phyloP scores from a whole-genome alignment of 2,113 vertebrate species.

The Nerophis ophidion region DNA sequence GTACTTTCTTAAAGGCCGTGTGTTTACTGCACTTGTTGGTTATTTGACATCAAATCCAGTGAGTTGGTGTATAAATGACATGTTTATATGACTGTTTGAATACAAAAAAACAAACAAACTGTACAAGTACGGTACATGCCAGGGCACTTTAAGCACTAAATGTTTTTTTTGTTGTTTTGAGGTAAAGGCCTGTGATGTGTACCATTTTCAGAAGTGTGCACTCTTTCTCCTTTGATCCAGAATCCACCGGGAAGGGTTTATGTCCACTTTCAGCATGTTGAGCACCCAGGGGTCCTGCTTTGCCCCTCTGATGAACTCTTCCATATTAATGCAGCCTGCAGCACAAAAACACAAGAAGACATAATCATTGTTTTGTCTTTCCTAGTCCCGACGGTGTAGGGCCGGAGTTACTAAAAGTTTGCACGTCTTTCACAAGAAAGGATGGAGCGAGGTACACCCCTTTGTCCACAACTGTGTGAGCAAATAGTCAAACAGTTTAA shows the following conservation, averaged over 20 bases:
- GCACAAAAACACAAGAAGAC: background rate
- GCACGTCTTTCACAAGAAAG: too few species aligned
- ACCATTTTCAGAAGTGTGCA: conserved; percentile 52
- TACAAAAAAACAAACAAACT: too few species aligned
- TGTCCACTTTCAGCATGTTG: conserved; percentile 69
- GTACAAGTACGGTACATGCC: too few species aligned
- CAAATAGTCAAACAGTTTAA: too few species aligned
- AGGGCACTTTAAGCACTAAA: background rate
- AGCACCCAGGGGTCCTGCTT: conserved; percentile 69
- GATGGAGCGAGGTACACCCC: too few species aligned
- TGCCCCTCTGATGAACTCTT: conserved; percentile 68
- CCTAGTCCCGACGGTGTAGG: background rate
- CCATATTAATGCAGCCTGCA: conserved; percentile 62
- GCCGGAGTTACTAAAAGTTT: too few species aligned
- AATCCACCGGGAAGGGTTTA: conserved; percentile 68
- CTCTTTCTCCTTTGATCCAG: conserved; percentile 66
- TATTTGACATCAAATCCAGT: too few species aligned
- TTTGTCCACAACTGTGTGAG: too few species aligned
- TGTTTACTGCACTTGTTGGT: too few species aligned
- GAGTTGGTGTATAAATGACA: too few species aligned
- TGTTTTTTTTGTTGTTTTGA: background rate
- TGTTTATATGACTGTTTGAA: too few species aligned
- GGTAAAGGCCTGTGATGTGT: background rate
- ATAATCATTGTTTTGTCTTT: background rate
- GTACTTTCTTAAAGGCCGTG: too few species aligned